Conservation (phyloP, 2,113 vertebrate genomes). For the Aldabrachelys gigantea region DNA sequence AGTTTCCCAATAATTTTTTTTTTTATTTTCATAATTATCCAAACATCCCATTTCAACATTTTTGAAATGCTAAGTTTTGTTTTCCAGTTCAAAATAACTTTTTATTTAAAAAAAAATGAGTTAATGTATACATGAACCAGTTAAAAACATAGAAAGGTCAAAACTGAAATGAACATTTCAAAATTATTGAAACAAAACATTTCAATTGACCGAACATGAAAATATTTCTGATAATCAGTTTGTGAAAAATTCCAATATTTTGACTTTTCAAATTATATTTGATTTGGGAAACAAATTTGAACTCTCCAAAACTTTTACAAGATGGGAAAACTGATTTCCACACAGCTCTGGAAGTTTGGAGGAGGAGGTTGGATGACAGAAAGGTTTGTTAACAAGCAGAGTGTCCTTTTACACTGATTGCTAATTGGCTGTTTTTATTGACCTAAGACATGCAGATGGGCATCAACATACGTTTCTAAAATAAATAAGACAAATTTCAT, state of each 20-base stretch:
- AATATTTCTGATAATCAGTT: neutral
- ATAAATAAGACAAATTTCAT: neutral
- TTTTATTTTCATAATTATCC: too few species aligned
- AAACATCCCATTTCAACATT: neutral
- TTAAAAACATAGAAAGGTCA: neutral
- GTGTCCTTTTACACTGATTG: slow-evolving; percentile 46
- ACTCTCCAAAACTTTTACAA: neutral
- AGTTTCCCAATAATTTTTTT: too few species aligned
- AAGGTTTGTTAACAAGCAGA: slow-evolving; percentile 42
- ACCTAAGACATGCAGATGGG: slow-evolving; percentile 66
- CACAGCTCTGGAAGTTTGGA: neutral
- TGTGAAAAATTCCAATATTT: neutral
- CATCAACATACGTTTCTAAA: neutral
- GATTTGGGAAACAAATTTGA: neutral
- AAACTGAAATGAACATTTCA: neutral
- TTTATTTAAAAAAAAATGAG: neutral
- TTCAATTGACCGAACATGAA: neutral
- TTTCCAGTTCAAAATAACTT: neutral
- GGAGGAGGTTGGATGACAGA: slow-evolving; percentile 19
- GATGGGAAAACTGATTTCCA: neutral
- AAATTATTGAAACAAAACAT: neutral
- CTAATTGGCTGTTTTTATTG: slow-evolving; percentile 71
- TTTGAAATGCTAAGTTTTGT: neutral
- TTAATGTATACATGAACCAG: neutral
- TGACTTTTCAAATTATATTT: neutral